Evolutionary conservation across 1,140 invertebrate genomes (phyloP).

Genomic region (Pseudomyrmex concolor): DNA sequence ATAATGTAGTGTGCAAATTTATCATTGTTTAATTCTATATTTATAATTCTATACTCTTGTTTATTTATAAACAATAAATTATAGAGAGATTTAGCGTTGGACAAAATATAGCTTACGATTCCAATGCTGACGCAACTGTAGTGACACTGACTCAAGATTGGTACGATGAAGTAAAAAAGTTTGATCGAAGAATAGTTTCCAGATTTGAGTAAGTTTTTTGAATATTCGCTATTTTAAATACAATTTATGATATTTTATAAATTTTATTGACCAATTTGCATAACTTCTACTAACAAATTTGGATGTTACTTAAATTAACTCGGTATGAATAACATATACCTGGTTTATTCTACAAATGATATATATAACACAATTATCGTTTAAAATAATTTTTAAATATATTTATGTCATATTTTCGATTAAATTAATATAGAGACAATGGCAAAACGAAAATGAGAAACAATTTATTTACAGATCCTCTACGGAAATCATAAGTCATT

Average conservation of each 20-base stretch:
- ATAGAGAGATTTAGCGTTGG: conserved; percentile 62
- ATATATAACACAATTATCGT: no score
- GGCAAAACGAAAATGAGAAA: no score
- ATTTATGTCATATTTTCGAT: neutral
- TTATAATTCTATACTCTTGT: no score
- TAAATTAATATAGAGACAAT: neutral
- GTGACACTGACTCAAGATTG: conserved; percentile 55
- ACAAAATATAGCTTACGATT: conserved; percentile 64
- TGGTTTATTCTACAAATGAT: no score
- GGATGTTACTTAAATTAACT: neutral
- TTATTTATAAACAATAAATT: neutral
- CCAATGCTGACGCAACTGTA: neutral
- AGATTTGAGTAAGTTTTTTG: conserved; percentile 30
- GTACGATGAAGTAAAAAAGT: conserved; percentile 65
- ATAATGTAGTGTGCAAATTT: no score
- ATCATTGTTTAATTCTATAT: no score
- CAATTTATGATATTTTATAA: no score
- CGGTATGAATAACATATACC: neutral
- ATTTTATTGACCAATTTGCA: neutral
- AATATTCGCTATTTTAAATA: neutral
- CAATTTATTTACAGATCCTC: conserved; percentile 6
- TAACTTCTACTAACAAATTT: neutral
- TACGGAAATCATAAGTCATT: conserved; percentile 15
- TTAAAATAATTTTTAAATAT: neutral
- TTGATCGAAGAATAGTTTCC: neutral